Conservation (phyloP, 2,888 invertebrate genomes). For the Kuschelorhynchus macadamiae region DNA sequence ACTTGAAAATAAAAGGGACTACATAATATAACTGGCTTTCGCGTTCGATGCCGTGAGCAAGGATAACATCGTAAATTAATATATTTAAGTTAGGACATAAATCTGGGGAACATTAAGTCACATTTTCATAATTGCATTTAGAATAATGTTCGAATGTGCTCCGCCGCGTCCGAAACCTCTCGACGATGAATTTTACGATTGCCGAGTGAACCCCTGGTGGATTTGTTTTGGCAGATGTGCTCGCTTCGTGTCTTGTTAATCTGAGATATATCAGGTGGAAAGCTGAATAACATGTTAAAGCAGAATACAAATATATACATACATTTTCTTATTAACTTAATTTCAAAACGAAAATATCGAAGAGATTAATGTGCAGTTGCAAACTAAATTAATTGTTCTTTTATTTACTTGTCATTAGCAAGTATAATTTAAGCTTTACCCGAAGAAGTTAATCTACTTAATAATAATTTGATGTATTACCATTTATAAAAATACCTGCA, state of each 20-base stretch:
- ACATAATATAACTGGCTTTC: constrained; percentile 56
- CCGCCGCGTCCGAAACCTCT: constrained; percentile 29
- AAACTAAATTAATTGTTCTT: neutral
- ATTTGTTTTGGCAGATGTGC: constrained; percentile 60
- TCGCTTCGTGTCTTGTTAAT: constrained; percentile 48
- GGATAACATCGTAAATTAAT: constrained; percentile 68
- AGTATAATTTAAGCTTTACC: no score
- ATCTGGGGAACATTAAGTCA: constrained; percentile 69
- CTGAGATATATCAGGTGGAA: constrained; percentile 42
- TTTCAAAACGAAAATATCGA: neutral
- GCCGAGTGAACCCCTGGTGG: constrained; percentile 46
- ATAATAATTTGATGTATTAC: no score
- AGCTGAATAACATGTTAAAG: constrained; percentile 14
- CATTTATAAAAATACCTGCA: no score
- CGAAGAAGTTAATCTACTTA: no score
- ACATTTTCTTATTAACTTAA: constrained; percentile 3
- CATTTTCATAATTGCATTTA: constrained; percentile 70
- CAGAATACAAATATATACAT: neutral
- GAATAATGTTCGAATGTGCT: constrained; percentile 50
- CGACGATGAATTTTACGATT: constrained; percentile 39
- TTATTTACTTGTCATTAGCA: neutral
- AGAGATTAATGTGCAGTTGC: neutral
- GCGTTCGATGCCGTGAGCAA: constrained; percentile 60
- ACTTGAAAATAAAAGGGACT: constrained; percentile 44
- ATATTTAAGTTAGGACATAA: constrained; percentile 68